phyloP scores from a whole-genome alignment of 2,888 invertebrate genomes.

The Cheilosia scutellata region DNA sequence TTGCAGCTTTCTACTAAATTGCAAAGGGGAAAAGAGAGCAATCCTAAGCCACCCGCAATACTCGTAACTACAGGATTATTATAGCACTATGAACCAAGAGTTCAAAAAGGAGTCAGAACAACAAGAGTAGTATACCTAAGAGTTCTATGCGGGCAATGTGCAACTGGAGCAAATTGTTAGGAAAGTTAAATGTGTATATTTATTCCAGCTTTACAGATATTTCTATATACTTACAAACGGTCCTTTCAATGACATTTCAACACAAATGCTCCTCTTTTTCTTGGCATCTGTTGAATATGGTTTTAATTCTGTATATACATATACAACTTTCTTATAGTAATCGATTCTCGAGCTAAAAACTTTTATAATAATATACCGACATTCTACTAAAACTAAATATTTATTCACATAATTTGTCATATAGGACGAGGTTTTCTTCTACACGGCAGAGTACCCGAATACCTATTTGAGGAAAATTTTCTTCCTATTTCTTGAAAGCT shows the following conservation, averaged over 20 bases:
- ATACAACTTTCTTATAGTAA: no score
- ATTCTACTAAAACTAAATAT: no score
- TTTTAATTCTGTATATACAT: no score
- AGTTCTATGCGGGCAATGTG: constrained; percentile 45
- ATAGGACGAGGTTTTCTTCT: no score
- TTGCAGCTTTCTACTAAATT: constrained; percentile 7
- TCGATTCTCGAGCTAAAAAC: no score
- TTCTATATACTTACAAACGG: neutral
- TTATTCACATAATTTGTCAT: no score
- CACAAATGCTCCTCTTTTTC: constrained; percentile 12
- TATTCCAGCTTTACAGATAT: constrained; percentile 15
- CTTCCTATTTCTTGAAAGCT: no score
- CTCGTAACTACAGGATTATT: constrained; percentile 32
- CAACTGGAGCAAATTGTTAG: constrained; percentile 48
- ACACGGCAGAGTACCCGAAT: no score
- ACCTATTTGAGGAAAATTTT: no score
- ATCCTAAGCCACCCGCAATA: constrained; percentile 11
- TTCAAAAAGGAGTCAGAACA: constrained; percentile 14
- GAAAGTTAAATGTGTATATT: constrained; percentile 52
- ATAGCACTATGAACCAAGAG: constrained; percentile 26
- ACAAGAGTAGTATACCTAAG: neutral
- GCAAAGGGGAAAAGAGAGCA: constrained; percentile 7
- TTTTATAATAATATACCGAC: no score
- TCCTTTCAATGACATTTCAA: constrained; percentile 23
- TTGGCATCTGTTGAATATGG: no score